Percentiles rank a stretch among this genome's conserved stretches.
Evolutionary conservation across 2,797 vertebrate species (phyloP).

Genomic region (Rhinella marina): DNA sequence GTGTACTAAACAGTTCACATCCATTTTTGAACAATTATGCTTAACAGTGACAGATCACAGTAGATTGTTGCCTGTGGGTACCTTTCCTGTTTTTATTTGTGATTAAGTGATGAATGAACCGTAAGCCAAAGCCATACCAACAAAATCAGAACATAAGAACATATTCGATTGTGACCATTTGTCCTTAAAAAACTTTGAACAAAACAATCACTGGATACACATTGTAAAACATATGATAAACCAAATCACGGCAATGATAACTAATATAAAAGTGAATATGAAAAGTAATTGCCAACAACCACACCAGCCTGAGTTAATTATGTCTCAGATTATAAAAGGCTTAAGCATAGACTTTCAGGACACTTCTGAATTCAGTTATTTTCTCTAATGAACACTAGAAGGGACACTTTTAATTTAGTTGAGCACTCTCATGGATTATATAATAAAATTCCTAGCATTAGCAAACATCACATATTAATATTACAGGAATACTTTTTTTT

Average conservation of each 20-base stretch:
- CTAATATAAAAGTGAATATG: neutral
- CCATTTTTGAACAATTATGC: too few species aligned
- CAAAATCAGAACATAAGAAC: too few species aligned
- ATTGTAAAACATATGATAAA: neutral
- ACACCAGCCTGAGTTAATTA: neutral
- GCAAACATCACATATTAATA: neutral
- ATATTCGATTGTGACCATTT: too few species aligned
- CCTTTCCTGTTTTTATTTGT: too few species aligned
- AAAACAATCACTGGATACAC: neutral
- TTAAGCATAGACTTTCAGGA: neutral
- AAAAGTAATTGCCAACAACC: neutral
- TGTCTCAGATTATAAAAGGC: neutral
- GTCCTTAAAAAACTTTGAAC: too few species aligned
- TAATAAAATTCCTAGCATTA: conserved; percentile 2
- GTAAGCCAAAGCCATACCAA: too few species aligned
- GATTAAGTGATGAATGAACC: too few species aligned
- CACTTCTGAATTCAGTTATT: conserved; percentile 34
- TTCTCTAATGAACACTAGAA: conserved; percentile 12
- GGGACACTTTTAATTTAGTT: conserved; percentile 14
- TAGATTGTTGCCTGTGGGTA: too few species aligned
- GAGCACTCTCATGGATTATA: neutral
- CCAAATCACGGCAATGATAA: neutral
- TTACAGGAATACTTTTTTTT: conserved; percentile 21
- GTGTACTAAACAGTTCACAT: too few species aligned
- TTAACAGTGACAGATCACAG: too few species aligned